Evolutionary conservation across 2,888 invertebrate species (phyloP), one percentile per base, ranked within the genome.

Genomic region (Ectobius pallidus): DNA sequence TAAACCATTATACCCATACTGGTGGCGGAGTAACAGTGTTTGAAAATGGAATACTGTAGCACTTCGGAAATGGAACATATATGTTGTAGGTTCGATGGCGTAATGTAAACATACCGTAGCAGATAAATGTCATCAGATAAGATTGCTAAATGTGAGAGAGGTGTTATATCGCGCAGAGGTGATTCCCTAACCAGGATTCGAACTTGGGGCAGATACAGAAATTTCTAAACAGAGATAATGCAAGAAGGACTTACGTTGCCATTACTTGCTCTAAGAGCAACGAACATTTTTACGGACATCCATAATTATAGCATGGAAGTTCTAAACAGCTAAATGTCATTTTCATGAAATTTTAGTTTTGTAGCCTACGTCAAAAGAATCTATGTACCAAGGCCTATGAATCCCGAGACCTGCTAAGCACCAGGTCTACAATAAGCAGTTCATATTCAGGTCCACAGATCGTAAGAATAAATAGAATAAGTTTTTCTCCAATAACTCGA

Each of bases 111-210:
- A 22, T 14, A 14, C 14, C n/a, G n/a, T n/a, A n/a, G n/a, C 25
- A 30, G n/a, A 58, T 58, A 58, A 30, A 32, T 9, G 58, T 58
- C 27, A 58, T 30, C 58, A 58, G 58, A 58, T 58, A 58, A 30
- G 16, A 58, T 30, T 25, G 32, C 30, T 25, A 52, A 11, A n/a
- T 22, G 25, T 25, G 25, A 11, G 9, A 4, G 6, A 25, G 22
- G 25, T 25, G 16, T 52, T 52, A 25, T 52, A 52, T 52, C 25
- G 4, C 25, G 52, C 16, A 2, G 20, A 1, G 14, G 25, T 25
- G 7, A 52, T 6, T 7, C 11, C 25, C 25, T 52, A 22, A 52
- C 0, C 52, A 14, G 20, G 22, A 22, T 25, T 52, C 22, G 25
- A 22, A 25, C 52, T 25, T 25, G 25, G 14, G 25, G 20, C 25